phyloP scores from a whole-genome alignment of 2,888 invertebrate genomes.

The Branchellion lobata region DNA sequence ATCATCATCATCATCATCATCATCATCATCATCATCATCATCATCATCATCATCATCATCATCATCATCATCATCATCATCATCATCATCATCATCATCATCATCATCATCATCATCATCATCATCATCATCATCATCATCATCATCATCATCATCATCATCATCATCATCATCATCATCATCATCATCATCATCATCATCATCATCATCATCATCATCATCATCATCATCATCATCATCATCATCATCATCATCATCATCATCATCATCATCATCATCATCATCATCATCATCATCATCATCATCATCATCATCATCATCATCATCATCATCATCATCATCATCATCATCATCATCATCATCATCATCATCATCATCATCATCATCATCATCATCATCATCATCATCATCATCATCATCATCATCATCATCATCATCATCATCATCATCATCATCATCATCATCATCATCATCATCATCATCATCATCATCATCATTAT shows the following conservation, averaged over 20 bases:
- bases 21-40: neutral
- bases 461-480: slow-evolving; percentile 31
- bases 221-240: neutral
- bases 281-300: slow-evolving; percentile 29
- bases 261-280: slow-evolving; percentile 8
- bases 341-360: slow-evolving; percentile 12
- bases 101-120: neutral
- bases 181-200: neutral
- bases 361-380: neutral
- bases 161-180: neutral
- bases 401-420: slow-evolving; percentile 15
- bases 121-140: neutral
- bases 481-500: slow-evolving; percentile 2
- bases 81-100: neutral
- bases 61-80: neutral
- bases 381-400: neutral
- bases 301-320: no score
- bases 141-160: neutral
- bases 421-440: neutral
- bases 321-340: slow-evolving; percentile 14
- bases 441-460: slow-evolving; percentile 19
- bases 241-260: neutral
- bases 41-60: neutral
- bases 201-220: neutral
- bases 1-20: neutral